Evolutionary conservation across 2,113 vertebrate genomes (phyloP).

Genomic region (Myrmecobius fasciatus): DNA sequence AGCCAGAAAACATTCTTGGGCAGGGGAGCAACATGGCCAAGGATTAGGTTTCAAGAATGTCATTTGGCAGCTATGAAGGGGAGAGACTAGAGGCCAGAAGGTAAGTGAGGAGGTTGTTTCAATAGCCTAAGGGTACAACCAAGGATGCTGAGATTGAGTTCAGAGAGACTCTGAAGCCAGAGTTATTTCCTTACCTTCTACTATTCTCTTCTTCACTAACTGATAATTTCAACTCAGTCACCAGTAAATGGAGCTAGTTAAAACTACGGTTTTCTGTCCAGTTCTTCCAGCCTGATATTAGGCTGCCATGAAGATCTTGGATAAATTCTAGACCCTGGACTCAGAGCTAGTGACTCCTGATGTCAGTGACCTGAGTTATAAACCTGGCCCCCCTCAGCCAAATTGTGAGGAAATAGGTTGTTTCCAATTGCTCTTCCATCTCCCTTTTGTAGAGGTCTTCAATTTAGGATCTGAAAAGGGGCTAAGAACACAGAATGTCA

Average conservation of each 20-base stretch:
- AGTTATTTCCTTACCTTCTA: neutral
- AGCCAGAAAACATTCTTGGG: neutral
- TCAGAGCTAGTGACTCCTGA: neutral
- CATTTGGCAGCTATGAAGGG: neutral
- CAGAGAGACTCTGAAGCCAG: neutral
- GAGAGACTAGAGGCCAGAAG: neutral
- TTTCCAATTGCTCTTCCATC: neutral
- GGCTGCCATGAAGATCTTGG: neutral
- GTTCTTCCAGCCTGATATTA: neutral
- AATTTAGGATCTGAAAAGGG: neutral
- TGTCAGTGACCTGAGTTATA: neutral
- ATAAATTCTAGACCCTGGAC: neutral
- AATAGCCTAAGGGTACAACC: neutral
- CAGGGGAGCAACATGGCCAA: neutral
- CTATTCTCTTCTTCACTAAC: slow-evolving; percentile 1
- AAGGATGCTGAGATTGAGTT: neutral
- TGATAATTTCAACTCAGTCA: neutral
- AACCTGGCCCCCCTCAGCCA: neutral
- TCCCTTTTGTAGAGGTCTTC: neutral
- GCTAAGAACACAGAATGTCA: no score
- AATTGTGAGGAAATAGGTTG: neutral
- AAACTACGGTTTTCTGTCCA: neutral
- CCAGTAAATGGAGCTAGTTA: neutral
- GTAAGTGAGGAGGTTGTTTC: neutral
- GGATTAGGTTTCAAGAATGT: neutral